phyloP scores from a whole-genome alignment of 2,888 invertebrate species.

The Linnaemya tessellans region DNA sequence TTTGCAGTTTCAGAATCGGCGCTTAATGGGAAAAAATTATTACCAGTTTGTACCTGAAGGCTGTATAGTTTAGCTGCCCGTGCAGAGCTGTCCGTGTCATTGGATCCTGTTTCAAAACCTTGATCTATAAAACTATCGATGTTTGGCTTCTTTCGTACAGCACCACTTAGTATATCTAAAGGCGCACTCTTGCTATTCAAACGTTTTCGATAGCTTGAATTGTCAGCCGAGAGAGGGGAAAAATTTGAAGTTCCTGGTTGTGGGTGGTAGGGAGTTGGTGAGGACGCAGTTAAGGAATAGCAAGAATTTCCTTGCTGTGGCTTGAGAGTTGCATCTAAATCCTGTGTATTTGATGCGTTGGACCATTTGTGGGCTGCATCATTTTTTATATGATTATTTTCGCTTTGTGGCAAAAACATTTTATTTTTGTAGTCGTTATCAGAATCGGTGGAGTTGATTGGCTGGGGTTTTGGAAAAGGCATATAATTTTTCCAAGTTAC shows the following conservation, averaged over 20 bases:
- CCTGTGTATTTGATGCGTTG: conserved; percentile 74
- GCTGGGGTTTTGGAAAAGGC: conserved; percentile 76
- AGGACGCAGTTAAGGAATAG: conserved; percentile 76
- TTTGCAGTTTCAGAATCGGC: not conserved
- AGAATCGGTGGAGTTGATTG: conserved; percentile 77
- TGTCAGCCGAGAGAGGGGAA: conserved; percentile 1
- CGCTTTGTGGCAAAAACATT: not conserved
- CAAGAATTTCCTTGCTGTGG: conserved; percentile 78
- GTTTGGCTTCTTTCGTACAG: not conserved
- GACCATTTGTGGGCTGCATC: not conserved
- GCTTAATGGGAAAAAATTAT: not conserved
- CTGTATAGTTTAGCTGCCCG: conserved; percentile 55
- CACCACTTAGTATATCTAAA: not conserved
- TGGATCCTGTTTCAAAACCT: conserved; percentile 81
- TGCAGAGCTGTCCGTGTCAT: conserved; percentile 78
- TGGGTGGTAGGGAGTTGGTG: conserved; percentile 77
- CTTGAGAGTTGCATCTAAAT: conserved; percentile 74
- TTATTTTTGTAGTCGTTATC: conserved; percentile 76
- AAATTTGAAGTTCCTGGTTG: conserved; percentile 25
- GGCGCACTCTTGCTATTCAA: not conserved
- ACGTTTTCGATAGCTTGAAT: not conserved
- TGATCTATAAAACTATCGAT: conserved; percentile 78
- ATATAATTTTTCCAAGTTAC: conserved; percentile 80
- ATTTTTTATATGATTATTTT: not conserved
- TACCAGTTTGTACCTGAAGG: conserved; percentile 8